phyloP scores from a whole-genome alignment of 2,113 vertebrate species.

The Sinosuthora webbiana region DNA sequence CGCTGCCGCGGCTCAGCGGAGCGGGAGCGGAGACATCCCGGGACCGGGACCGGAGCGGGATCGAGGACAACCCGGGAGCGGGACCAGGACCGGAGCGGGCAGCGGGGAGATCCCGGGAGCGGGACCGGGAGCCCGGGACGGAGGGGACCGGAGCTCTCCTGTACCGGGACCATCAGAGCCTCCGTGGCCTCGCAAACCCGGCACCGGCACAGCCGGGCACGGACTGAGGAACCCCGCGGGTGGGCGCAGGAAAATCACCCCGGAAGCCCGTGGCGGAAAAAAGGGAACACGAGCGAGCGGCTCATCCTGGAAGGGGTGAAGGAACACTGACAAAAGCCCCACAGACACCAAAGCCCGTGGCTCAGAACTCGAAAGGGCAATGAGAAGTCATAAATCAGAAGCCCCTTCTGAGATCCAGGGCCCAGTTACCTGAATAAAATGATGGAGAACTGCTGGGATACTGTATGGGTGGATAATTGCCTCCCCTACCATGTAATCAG shows the following conservation, averaged over 20 bases:
- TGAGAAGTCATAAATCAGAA: neutral
- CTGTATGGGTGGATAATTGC: neutral
- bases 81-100: rapidly evolving
- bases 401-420: too few species aligned
- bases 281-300: neutral
- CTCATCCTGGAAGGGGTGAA: neutral
- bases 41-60: too few species aligned
- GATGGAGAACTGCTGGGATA: neutral
- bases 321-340: neutral
- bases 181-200: neutral
- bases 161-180: neutral
- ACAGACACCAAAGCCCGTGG: neutral
- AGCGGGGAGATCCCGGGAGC: neutral
- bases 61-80: too few species aligned
- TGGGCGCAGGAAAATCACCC: neutral
- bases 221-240: neutral
- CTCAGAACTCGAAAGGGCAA: neutral
- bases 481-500: neutral
- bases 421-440: neutral
- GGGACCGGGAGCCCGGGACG: too few species aligned
- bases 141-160: too few species aligned
- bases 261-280: neutral
- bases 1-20: too few species aligned
- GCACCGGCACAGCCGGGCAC: neutral
- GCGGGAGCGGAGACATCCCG: too few species aligned